Evolutionary conservation across 2,888 invertebrate genomes (phyloP).

Genomic region (Aelia acuminata): DNA sequence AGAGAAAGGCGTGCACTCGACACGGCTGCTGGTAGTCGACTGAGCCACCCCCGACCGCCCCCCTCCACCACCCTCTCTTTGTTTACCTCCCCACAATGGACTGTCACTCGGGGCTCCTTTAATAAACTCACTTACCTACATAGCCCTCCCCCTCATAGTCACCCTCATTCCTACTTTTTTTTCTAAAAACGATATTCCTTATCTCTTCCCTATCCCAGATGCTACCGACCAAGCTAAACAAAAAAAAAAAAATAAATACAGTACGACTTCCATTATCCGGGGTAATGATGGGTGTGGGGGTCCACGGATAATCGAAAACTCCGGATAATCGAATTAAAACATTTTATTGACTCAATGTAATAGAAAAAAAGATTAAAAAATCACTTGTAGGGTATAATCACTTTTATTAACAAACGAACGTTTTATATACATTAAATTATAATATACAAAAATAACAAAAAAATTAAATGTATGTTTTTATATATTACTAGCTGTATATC

Average conservation of each 20-base stretch:
- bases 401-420: too few species aligned
- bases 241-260: not conserved
- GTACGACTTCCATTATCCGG: too few species aligned
- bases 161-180: not conserved
- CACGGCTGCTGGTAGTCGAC: not conserved
- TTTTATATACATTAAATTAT: too few species aligned
- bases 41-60: conserved; percentile 16
- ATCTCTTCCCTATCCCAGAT: not conserved
- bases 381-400: too few species aligned
- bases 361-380: too few species aligned
- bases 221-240: not conserved
- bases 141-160: not conserved
- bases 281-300: too few species aligned
- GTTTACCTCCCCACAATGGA: conserved; percentile 46
- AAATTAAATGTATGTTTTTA: too few species aligned
- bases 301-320: too few species aligned
- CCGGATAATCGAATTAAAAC: too few species aligned
- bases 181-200: not conserved
- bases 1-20: not conserved
- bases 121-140: conserved; percentile 45
- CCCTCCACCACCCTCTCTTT: conserved; percentile 27
- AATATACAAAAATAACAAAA: too few species aligned
- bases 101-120: conserved; percentile 11
- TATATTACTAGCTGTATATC: too few species aligned
- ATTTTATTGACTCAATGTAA: too few species aligned